phyloP scores from a whole-genome alignment of 1,140 invertebrate species.

The Scaptodrosophila lebanonensis region DNA sequence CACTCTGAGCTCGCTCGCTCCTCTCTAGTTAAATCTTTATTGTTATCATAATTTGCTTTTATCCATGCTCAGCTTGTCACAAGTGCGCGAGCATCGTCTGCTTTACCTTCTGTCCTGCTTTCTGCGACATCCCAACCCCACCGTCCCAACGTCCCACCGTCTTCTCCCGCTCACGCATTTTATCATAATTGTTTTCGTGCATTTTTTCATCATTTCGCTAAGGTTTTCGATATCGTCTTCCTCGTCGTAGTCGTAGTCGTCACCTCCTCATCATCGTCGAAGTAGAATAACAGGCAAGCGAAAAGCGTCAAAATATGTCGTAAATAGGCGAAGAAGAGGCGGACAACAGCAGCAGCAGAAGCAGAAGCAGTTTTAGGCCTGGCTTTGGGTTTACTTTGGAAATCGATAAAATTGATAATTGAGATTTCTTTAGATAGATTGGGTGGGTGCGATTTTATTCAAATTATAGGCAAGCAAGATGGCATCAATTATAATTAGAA shows the following conservation, averaged over 20 bases:
- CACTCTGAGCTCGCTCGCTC: not conserved
- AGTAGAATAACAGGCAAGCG: slow-evolving; percentile 27
- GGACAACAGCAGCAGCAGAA: no score
- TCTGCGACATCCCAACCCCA: slow-evolving; percentile 3
- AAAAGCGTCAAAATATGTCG: slow-evolving; percentile 65
- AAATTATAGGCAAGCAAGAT: slow-evolving; percentile 50
- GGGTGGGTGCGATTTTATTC: slow-evolving; percentile 65
- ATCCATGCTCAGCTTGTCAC: slow-evolving; percentile 68
- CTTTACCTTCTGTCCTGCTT: no score
- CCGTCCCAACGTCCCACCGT: not conserved
- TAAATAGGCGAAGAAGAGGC: no score
- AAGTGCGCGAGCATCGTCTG: slow-evolving; percentile 42
- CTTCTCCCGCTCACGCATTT: slow-evolving; percentile 23
- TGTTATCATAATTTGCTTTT: slow-evolving; percentile 75
- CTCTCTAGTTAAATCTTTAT: slow-evolving; percentile 71
- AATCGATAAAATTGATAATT: slow-evolving; percentile 74
- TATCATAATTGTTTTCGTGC: slow-evolving; percentile 72
- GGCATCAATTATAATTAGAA: slow-evolving; percentile 72
- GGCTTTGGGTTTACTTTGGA: slow-evolving; percentile 42
- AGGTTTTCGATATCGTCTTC: slow-evolving; percentile 19
- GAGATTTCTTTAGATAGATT: slow-evolving; percentile 73
- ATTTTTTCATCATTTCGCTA: slow-evolving; percentile 32
- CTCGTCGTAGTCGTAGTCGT: no score
- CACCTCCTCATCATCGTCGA: no score
- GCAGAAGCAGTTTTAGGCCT: no score